Percentiles rank a stretch among this genome's conserved stretches.
These are phyloP conservation scores for Channa striata DNA, from an alignment of 2,797 vertebrate genomes.

Conservation along the genomic window DNA sequence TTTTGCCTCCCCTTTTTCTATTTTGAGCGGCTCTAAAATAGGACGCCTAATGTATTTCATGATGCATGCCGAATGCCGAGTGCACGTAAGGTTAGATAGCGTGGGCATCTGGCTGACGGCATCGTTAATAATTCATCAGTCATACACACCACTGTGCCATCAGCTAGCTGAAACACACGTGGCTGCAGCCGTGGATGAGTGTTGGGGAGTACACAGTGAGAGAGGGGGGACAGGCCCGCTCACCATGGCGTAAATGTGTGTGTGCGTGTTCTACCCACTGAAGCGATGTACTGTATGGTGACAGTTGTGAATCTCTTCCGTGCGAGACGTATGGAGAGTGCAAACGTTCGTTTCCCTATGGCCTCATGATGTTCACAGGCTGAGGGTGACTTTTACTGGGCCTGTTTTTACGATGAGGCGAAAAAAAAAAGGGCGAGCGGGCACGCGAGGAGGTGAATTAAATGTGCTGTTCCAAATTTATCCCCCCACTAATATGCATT, in stretches of 20 bases:
- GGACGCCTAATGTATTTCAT: conserved; percentile 60
- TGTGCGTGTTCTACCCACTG: conserved; percentile 12
- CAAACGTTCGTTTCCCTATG: conserved; percentile 32
- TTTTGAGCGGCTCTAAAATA: conserved; percentile 62
- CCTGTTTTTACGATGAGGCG: background rate
- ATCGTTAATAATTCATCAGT: conserved; percentile 69
- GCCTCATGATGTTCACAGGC: conserved; percentile 30
- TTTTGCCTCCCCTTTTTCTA: conserved; percentile 50
- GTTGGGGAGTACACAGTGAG: conserved; percentile 30
- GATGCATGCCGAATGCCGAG: conserved; percentile 67
- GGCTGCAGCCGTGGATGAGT: conserved; percentile 23
- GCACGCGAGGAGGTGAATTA: background rate
- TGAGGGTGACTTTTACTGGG: conserved; percentile 2
- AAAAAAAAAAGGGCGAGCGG: conserved; percentile 8
- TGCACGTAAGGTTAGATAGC: conserved; percentile 62
- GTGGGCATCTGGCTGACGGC: conserved; percentile 52
- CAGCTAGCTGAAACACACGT: conserved; percentile 26
- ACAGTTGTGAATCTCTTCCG: conserved; percentile 42
- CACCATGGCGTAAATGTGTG: background rate
- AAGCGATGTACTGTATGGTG: conserved; percentile 48
- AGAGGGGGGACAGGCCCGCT: background rate
- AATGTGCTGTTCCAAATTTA: conserved; percentile 29
- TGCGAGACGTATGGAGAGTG: conserved; percentile 58
- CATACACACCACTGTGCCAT: conserved; percentile 47
- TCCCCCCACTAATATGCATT: conserved; percentile 9